phyloP scores from a whole-genome alignment of 1,140 invertebrate species.

The Polyergus mexicanus region DNA sequence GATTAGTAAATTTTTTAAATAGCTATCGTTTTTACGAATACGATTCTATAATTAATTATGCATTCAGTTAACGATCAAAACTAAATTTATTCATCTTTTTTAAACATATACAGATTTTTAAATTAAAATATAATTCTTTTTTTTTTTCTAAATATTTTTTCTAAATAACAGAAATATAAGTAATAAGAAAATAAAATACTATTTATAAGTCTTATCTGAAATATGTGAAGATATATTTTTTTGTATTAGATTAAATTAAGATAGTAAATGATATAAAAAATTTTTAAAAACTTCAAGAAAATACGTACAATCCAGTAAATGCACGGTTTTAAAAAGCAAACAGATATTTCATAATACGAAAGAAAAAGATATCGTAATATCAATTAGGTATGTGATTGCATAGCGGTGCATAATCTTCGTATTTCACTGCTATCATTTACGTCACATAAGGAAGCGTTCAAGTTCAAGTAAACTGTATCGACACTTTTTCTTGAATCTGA shows the following conservation, averaged over 20 bases:
- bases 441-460: too few relatives aligned
- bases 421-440: neutral
- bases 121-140: slow-evolving; percentile 8
- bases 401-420: neutral
- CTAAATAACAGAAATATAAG: neutral
- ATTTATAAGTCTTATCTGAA: neutral
- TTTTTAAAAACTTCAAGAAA: neutral
- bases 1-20: neutral
- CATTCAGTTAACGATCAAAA: neutral
- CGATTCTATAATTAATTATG: slow-evolving; percentile 4
- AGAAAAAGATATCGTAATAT: neutral
- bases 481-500: neutral
- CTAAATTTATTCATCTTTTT: slow-evolving; percentile 3
- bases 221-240: neutral
- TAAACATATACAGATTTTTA: neutral
- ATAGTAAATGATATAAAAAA: neutral
- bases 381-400: neutral
- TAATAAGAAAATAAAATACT: neutral
- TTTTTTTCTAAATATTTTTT: neutral
- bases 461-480: neutral
- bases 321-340: neutral
- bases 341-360: neutral
- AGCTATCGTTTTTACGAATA: neutral
- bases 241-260: neutral
- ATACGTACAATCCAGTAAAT: too few relatives aligned